phyloP scores from a whole-genome alignment of 1,140 invertebrate genomes.

The Anagrus nilaparvatae region DNA sequence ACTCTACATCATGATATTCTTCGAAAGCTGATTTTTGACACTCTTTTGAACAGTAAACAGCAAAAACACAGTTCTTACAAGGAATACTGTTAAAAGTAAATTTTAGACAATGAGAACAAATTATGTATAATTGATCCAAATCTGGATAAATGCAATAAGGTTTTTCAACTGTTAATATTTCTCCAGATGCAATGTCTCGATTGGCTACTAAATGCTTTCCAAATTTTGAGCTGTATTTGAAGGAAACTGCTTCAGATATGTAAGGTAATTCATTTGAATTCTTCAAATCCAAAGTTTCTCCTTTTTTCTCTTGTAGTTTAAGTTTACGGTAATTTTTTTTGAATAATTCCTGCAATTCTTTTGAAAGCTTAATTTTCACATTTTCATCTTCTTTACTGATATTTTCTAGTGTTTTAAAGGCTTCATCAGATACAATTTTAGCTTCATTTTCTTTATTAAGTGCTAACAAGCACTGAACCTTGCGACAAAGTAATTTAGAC shows the following conservation, averaged over 20 bases:
- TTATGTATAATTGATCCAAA: conserved; percentile 45
- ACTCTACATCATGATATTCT: conserved; percentile 66
- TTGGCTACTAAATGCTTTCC: conserved; percentile 57
- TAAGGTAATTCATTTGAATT: conserved; percentile 47
- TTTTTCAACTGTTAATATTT: conserved; percentile 68
- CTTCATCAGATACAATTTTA: no score
- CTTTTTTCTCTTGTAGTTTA: no score
- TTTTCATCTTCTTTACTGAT: no score
- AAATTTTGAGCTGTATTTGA: conserved; percentile 45
- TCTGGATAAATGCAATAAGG: conserved; percentile 60
- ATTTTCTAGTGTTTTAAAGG: no score
- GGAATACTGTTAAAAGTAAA: conserved; percentile 51
- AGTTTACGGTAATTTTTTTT: no score
- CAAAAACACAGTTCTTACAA: conserved; percentile 51
- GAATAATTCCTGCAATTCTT: no score
- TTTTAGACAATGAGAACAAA: conserved; percentile 67
- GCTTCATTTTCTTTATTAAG: no score
- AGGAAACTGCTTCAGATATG: conserved; percentile 48
- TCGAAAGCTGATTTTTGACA: conserved; percentile 53
- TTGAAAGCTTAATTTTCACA: no score
- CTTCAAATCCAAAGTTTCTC: no score
- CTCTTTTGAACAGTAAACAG: conserved; percentile 59
- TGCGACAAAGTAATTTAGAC: no score
- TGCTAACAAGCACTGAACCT: no score
- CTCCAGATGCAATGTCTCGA: conserved; percentile 58